Evolutionary conservation across 2,888 invertebrate species (phyloP), one percentile per base, ranked within the genome.

Genomic region (Drosophila sordidapex): DNA sequence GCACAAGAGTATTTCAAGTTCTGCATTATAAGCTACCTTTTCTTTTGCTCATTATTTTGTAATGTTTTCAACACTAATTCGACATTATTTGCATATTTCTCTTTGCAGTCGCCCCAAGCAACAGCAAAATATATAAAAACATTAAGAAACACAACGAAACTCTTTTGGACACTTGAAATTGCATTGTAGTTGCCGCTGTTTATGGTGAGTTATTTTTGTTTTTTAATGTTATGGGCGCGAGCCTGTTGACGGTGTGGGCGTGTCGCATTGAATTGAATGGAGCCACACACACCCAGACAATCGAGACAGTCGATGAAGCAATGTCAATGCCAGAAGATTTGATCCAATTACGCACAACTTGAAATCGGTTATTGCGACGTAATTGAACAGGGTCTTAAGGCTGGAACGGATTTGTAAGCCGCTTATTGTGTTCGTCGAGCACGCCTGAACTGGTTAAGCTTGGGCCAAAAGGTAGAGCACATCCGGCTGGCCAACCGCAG

Each of bases 321-420:
- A 83, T 90, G 86, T 88, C 87, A 87, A 87, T 89, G 90, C 71
- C 87, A 83, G 65, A 48, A 35, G 27, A 60, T 40, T 35, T 66
- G 40, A 48, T 82, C 65, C 68, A 59, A 72, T 81, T 66, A 70
- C 61, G 68, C 38, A 51, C 48, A 49, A 58, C 61, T 63, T 59
- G 40, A 61, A 61, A 61, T 53, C 36, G 33, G 54, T 18, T 35
- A 57, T 62, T 36, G 63, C 59, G 63, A 13, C 52, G 54, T 27
- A 65, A 68, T 77, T 74, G 66, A 68, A 65, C 35, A 61, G 25
- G 59, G 31, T 33, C 33, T 74, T 52, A 48, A 51, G 54, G 27
- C 57, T 74, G 64, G 40, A 61, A 61, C 60, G 38, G 70, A 80
- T 73, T 60, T 53, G 77, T 76, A 76, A 76, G 73, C 73, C 4